Evolutionary conservation across 2,113 vertebrate species (phyloP).

Genomic region (Etheostoma spectabile): DNA sequence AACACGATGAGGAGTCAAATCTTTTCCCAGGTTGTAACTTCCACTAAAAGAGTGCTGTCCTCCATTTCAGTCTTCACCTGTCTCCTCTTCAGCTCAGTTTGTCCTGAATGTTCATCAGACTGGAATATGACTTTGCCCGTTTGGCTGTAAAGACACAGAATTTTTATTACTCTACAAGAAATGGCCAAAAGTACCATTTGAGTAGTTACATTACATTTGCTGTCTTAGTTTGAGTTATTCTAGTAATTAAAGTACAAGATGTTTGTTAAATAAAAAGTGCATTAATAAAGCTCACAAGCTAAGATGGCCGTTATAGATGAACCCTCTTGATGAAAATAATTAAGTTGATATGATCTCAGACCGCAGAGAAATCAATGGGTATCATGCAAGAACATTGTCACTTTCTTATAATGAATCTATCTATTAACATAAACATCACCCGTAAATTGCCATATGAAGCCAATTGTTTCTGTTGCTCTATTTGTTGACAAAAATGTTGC

Average conservation of each 20-base stretch:
- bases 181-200: not conserved
- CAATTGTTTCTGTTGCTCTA: not conserved
- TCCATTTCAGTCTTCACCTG: not conserved
- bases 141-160: constrained; percentile 87
- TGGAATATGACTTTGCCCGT: constrained; percentile 91
- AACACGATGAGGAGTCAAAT: not conserved
- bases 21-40: not conserved
- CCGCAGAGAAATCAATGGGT: not conserved
- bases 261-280: not conserved
- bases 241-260: not conserved
- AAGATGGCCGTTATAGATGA: not conserved
- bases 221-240: not conserved
- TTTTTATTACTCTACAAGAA: not conserved
- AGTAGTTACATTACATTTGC: not conserved
- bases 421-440: too few relatives aligned
- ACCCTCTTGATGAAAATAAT: not conserved
- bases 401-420: too few relatives aligned
- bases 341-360: not conserved
- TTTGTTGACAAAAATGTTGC: not conserved
- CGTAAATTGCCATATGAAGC: not conserved
- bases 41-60: not conserved
- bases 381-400: not conserved
- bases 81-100: constrained; percentile 88
- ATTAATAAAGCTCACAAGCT: not conserved
- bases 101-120: constrained; percentile 93